Evolutionary conservation across 1,140 invertebrate species (phyloP), one percentile per base, ranked within the genome.

Genomic region (Palaemon carinicauda): DNA sequence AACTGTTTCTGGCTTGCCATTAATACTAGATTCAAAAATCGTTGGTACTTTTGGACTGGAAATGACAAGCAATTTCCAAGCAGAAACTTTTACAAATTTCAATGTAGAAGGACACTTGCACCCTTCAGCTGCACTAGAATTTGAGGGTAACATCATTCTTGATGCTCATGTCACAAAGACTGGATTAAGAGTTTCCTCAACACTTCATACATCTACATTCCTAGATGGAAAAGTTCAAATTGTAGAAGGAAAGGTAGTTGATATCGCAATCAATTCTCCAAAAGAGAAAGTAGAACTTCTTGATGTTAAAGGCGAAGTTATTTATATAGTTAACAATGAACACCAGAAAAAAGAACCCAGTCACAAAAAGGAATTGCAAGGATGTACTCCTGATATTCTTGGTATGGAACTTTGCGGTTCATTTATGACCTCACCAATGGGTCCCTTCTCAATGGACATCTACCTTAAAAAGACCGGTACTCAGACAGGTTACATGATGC

Each of bases 231-330:
- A 93, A 19, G 91, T 95, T 0, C 93, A 94, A 77, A 31, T 94
- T 12, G 89, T 93, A 10, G 93, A 94, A 50, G 94, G 94, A 1
- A 92, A 93, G 52, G 94, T 95, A 1, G 92, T 97, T 74, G 96
- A 96, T 87, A 90, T 97, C 0, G 94, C 95, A 89, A 90, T 97
- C 19, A 94, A 94, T 9, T 90, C 96, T 0, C 96, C 96, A 0
- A 92, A 96, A 54, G 94, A 96, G 56, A 96, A 96, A 89, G 94
- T 97, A 88, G 95, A 97, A 91, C 91, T 98, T 0, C 90, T 98
- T 5, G 94, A 91, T 80, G 81, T 90, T 19, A 90, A 91, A 41
- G 27, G n/a, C 15, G 31, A 74, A 17, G 41, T 83, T n/a, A 50
- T 73, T 51, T 50, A 52, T 21, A 17, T 51, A 19, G 19, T 50